Evolutionary conservation across 1,140 invertebrate species (phyloP).

Genomic region (Copidosoma floridanum): DNA sequence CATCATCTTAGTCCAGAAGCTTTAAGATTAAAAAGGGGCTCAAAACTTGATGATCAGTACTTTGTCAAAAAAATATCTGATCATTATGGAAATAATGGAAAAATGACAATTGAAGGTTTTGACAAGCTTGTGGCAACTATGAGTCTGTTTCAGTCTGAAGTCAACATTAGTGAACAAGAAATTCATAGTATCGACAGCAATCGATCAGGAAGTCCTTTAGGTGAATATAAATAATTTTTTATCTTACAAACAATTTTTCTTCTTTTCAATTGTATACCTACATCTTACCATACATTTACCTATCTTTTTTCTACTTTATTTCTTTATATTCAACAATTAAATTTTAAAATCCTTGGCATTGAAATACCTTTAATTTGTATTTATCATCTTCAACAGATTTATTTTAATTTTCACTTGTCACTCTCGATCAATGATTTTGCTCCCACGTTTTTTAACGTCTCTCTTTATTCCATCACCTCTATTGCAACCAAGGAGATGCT

Average conservation of each 20-base stretch:
- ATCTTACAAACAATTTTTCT: neutral
- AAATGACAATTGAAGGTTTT: conserved; percentile 66
- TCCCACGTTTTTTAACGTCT: too few relatives aligned
- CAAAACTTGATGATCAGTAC: conserved; percentile 38
- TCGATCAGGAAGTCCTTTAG: conserved; percentile 33
- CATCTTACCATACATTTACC: neutral
- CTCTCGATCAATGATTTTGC: too few relatives aligned
- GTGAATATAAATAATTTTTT: conserved; percentile 23
- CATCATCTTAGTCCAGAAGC: too few relatives aligned
- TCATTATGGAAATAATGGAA: conserved; percentile 59
- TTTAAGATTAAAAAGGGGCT: conserved; percentile 41
- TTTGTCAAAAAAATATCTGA: conserved; percentile 55
- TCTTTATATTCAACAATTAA: neutral
- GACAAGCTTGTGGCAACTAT: conserved; percentile 64
- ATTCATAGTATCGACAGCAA: conserved; percentile 29
- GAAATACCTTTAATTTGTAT: too few relatives aligned
- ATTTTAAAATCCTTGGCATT: neutral
- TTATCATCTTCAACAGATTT: too few relatives aligned
- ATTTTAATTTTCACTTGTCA: too few relatives aligned
- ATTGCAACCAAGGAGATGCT: too few relatives aligned
- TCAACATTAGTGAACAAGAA: conserved; percentile 33
- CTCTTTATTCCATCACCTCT: too few relatives aligned
- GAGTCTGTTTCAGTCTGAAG: conserved; percentile 60
- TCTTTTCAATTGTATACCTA: neutral
- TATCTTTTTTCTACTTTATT: neutral